phyloP scores from a whole-genome alignment of 2,113 vertebrate species.

The Ramphastos sulfuratus region DNA sequence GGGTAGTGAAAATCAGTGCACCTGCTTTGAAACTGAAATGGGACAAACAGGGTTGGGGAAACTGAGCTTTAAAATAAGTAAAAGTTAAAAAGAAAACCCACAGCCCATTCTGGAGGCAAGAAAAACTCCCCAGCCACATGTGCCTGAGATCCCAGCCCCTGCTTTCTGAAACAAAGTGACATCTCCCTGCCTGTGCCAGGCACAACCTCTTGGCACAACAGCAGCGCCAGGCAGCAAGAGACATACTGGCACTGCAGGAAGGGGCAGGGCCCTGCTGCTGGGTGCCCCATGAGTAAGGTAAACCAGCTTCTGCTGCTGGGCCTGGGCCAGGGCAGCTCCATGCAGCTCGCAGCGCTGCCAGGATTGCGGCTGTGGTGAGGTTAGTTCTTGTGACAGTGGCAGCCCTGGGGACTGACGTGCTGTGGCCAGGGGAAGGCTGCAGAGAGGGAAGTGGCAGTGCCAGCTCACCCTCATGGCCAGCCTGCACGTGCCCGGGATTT shows the following conservation, averaged over 20 bases:
- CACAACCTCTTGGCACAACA: fast-evolving
- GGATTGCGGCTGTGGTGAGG: background rate
- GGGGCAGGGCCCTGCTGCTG: background rate
- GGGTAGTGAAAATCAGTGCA: background rate
- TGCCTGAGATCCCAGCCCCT: background rate
- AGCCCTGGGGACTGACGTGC: background rate
- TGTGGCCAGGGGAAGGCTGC: background rate
- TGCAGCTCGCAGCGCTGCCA: background rate
- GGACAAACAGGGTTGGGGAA: background rate
- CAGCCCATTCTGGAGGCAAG: background rate
- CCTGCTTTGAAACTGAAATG: background rate
- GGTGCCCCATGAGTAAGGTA: background rate
- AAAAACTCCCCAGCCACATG: background rate
- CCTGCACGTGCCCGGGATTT: background rate
- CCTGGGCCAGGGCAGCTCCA: background rate
- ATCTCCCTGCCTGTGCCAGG: fast-evolving
- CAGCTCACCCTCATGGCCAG: background rate
- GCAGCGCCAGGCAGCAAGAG: background rate
- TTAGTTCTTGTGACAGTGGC: background rate
- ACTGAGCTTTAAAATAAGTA: background rate
- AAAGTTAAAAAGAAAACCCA: background rate
- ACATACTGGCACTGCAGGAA: background rate
- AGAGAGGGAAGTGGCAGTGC: background rate
- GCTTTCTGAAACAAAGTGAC: background rate
- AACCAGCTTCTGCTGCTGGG: background rate